Conservation (phyloP, 2,888 invertebrate genomes). For the Stictocephala bisonia region DNA sequence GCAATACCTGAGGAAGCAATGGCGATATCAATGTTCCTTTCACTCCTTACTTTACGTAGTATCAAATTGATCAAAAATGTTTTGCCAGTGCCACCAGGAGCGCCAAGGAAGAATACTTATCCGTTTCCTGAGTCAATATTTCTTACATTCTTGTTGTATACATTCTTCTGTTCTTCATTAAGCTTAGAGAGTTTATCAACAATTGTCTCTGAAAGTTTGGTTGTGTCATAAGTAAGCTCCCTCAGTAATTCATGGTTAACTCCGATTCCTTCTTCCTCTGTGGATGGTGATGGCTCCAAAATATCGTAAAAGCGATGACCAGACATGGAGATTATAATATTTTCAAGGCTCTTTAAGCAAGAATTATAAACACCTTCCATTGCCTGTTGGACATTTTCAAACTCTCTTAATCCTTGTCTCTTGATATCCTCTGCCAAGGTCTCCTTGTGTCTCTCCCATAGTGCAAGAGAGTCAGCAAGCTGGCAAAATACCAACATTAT, state of each 20-base stretch:
- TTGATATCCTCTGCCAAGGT: not conserved
- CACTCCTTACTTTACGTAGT: not conserved
- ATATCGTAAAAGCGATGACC: slow-evolving; percentile 23
- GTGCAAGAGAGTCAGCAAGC: not conserved
- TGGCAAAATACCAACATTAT: slow-evolving; percentile 21
- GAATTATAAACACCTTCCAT: slow-evolving; percentile 53
- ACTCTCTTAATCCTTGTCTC: not conserved
- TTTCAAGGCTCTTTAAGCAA: slow-evolving; percentile 51
- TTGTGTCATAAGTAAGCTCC: not conserved
- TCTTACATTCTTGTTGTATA: not conserved
- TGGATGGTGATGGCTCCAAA: slow-evolving; percentile 18
- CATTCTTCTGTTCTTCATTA: not conserved
- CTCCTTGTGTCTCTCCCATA: slow-evolving; percentile 4
- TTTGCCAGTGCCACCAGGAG: not conserved
- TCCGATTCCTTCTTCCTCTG: not conserved
- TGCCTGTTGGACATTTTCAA: not conserved
- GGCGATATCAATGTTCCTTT: not conserved
- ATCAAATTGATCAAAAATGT: slow-evolving; percentile 2
- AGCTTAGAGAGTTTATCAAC: not conserved
- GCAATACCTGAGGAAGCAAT: slow-evolving; percentile 57
- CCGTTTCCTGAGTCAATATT: not conserved
- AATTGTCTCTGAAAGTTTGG: not conserved
- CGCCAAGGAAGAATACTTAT: not conserved
- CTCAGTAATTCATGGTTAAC: not conserved
- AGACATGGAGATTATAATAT: not conserved